These are phyloP conservation scores for Trematomus loennbergii DNA, from an alignment of 2,113 vertebrate species.

Conservation along the genomic window DNA sequence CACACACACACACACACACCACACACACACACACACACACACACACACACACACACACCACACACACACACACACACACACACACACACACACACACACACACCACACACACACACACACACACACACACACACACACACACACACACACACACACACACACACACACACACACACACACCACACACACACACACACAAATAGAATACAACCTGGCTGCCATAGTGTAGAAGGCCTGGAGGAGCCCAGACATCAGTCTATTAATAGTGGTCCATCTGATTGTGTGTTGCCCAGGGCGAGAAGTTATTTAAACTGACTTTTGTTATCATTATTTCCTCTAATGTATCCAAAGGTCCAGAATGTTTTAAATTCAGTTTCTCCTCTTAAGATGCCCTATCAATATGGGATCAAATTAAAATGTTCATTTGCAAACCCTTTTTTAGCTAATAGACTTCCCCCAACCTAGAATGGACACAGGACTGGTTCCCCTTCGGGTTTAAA, in stretches of 20 bases:
- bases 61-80: slow-evolving; percentile 57
- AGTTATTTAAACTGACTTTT: slow-evolving; percentile 16
- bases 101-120: no score
- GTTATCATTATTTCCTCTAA: slow-evolving; percentile 14
- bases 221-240: slow-evolving; percentile 33
- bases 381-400: background rate
- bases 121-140: slow-evolving; percentile 38
- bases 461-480: background rate
- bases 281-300: slow-evolving; percentile 18
- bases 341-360: background rate
- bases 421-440: no score
- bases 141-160: slow-evolving; percentile 28
- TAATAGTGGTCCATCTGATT: slow-evolving; percentile 51
- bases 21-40: slow-evolving; percentile 49
- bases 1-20: slow-evolving; percentile 29
- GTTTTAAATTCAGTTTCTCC: background rate
- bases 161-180: slow-evolving; percentile 37
- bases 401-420: background rate
- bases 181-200: slow-evolving; percentile 46
- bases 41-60: background rate
- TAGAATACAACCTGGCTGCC: slow-evolving; percentile 49
- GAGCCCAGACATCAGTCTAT: slow-evolving; percentile 45
- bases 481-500: no score
- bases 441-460: no score
- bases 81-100: no score